Conservation (phyloP, 2,797 vertebrate genomes). For the Spinibarbus caldwelli region DNA sequence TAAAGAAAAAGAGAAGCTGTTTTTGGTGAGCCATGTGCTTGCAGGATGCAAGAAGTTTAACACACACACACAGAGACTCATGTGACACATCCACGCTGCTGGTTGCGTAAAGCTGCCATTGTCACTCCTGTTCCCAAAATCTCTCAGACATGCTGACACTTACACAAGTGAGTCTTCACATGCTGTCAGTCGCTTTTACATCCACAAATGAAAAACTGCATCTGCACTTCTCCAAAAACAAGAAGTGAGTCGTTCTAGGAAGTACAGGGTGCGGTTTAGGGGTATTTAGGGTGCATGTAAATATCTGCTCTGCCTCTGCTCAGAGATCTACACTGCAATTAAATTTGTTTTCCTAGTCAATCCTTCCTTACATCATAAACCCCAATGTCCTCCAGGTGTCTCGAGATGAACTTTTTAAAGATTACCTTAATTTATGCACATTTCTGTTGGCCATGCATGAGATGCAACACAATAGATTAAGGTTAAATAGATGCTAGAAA, state of each 20-base stretch:
- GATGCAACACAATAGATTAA: background rate
- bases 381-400: background rate
- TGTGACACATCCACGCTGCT: constrained; percentile 69
- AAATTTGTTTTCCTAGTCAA: background rate
- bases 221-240: constrained; percentile 13
- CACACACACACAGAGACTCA: constrained; percentile 47
- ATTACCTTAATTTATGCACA: background rate
- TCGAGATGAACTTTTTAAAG: background rate
- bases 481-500: background rate
- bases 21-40: constrained; percentile 32
- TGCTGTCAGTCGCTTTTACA: background rate
- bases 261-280: background rate
- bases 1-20: constrained; percentile 65
- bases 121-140: constrained; percentile 38
- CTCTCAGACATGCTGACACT: constrained; percentile 20
- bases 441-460: background rate
- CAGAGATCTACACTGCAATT: background rate
- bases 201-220: background rate
- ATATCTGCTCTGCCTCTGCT: background rate
- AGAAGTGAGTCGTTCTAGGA: constrained; percentile 2
- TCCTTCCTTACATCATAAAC: background rate
- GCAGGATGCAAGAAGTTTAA: background rate
- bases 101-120: constrained; percentile 68
- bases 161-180: background rate
- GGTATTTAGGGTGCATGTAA: background rate